Conservation (phyloP, 2,797 vertebrate species). For the Percopsis omiscomaycus region DNA sequence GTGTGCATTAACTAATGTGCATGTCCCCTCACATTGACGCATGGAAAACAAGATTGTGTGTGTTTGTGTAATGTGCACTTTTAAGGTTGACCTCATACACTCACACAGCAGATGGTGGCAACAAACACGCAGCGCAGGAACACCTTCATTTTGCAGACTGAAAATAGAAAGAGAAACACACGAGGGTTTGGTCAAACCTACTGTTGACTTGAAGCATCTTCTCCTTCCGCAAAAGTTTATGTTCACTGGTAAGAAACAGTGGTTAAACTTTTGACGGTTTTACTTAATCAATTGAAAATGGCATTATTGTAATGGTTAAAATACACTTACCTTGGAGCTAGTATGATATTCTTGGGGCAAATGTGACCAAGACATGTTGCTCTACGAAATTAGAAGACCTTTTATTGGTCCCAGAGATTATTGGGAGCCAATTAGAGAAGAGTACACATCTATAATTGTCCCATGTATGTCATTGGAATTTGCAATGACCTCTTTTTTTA, state of each 20-base stretch:
- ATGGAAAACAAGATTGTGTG: neutral
- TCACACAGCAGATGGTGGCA: slow-evolving; percentile 54
- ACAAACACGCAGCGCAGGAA: slow-evolving; percentile 46
- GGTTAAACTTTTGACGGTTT: too few species aligned
- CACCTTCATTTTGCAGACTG: slow-evolving; percentile 63
- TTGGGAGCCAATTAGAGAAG: slow-evolving; percentile 63
- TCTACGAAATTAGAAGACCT: slow-evolving; percentile 40
- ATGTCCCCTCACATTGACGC: neutral
- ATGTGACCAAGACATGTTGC: slow-evolving; percentile 24
- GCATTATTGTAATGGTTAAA: neutral
- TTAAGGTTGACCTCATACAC: slow-evolving; percentile 26
- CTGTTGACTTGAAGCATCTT: neutral
- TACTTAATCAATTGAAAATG: too few species aligned
- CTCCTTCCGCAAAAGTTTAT: neutral
- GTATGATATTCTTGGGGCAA: slow-evolving; percentile 14
- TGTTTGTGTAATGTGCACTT: neutral
- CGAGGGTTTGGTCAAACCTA: neutral
- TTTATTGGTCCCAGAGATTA: slow-evolving; percentile 64
- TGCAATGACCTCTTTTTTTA: slow-evolving; percentile 40
- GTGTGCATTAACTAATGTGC: neutral
- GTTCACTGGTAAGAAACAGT: too few species aligned
- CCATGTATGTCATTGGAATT: slow-evolving; percentile 43
- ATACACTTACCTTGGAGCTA: slow-evolving; percentile 27
- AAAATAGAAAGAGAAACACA: slow-evolving; percentile 15
- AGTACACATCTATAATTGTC: slow-evolving; percentile 48